A percentile compares a stretch with the other conserved stretches of the same genome.
Evolutionary conservation across 2,113 vertebrate genomes (phyloP).

Genomic region (Crotophaga sulcirostris): DNA sequence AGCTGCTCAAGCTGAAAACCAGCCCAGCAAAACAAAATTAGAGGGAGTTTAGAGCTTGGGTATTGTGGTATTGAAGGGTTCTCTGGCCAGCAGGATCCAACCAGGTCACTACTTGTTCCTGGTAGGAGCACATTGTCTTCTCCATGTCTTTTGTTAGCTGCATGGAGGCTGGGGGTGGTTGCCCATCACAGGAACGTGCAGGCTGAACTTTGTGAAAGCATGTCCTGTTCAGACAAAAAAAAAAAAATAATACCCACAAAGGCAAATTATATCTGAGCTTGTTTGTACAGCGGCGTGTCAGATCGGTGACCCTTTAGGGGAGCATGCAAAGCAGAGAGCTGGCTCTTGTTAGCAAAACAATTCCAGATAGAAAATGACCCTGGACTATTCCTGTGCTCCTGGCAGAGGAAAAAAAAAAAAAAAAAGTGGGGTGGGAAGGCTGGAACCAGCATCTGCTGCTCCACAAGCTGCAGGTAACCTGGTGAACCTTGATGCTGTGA

Average conservation of each 20-base stretch:
- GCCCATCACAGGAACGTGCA: not conserved
- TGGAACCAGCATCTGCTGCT: too few relatives aligned
- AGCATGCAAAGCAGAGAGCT: rapidly evolving
- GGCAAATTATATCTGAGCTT: not conserved
- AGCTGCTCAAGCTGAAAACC: not conserved
- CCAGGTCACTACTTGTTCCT: not conserved
- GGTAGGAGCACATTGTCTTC: not conserved
- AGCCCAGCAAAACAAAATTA: too few relatives aligned
- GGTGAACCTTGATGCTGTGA: not conserved
- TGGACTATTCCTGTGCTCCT: not conserved
- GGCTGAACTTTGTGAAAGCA: not conserved
- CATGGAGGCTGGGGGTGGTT: not conserved
- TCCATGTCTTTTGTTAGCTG: not conserved
- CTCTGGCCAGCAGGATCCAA: not conserved
- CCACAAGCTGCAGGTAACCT: not conserved
- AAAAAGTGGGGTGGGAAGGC: too few relatives aligned
- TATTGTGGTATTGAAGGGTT: rapidly evolving
- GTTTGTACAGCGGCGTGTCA: not conserved
- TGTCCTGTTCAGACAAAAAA: too few relatives aligned
- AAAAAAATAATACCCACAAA: not conserved
- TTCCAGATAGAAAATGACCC: rapidly evolving
- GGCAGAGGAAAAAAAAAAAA: not conserved
- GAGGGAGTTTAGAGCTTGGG: not conserved
- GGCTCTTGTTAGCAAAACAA: rapidly evolving
- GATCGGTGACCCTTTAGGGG: not conserved